These are phyloP conservation scores for Cassiopea xamachana DNA, from an alignment of 30 jellyfish, hydroid and myxozoan species.

Conservation along the genomic window DNA sequence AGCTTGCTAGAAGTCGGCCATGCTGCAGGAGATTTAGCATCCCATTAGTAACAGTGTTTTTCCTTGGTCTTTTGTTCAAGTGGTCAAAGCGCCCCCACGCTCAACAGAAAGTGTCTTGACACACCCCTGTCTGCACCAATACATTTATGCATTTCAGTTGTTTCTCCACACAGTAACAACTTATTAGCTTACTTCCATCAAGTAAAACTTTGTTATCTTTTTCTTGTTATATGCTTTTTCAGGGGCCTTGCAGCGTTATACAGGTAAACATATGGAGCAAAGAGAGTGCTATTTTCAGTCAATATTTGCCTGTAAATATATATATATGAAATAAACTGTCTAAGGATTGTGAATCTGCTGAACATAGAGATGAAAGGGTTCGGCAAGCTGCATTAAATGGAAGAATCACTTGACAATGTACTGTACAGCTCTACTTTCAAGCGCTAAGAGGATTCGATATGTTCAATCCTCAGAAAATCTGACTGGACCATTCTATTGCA, in stretches of 20 bases:
- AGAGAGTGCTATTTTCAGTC: neutral
- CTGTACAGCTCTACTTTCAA: neutral
- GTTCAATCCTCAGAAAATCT: neutral
- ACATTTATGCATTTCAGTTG: too few species aligned
- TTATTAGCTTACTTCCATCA: too few species aligned
- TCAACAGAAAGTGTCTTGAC: too few species aligned
- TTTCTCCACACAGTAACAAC: too few species aligned
- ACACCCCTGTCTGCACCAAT: too few species aligned
- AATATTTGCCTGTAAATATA: neutral
- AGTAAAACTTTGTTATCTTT: neutral
- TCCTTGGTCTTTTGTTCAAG: too few species aligned
- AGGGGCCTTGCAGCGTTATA: neutral
- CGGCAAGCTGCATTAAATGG: neutral
- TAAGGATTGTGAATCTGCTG: neutral
- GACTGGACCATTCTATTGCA: neutral
- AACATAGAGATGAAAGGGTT: neutral
- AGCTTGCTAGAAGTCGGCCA: too few species aligned
- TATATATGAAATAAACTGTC: neutral
- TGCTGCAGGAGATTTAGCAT: too few species aligned
- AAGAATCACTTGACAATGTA: neutral
- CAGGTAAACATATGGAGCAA: neutral
- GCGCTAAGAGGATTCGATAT: constrained; percentile 2
- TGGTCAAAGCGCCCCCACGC: too few species aligned
- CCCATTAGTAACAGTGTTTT: too few species aligned
- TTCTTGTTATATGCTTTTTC: neutral